Base-by-base conservation (phyloP, 2,797 vertebrate species). In the Lophotriccus pileatus region DNA sequence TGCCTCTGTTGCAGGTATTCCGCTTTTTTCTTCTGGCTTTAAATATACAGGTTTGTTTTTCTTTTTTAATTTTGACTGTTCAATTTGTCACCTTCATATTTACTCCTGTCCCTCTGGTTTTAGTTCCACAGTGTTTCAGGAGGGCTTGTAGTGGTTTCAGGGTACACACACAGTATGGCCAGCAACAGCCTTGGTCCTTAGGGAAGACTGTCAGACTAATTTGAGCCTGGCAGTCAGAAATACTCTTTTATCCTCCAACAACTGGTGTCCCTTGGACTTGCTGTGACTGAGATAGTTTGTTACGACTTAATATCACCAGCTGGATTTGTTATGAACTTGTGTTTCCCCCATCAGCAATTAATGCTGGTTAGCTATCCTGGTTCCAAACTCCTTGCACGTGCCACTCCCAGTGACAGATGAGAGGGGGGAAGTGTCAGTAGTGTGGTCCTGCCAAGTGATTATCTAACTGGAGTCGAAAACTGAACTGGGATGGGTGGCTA, bases 401-500 rank as follows among this genome's bases (percentile, higher is more conserved):
- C 53, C 32, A 32, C 41, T 82, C 16, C 39, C 30, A 3, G 13
- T 12, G 32, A 19, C 39, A 58, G 36, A 34, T 25, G 21, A 60
- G 24, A 32, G 22, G 39, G 12, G 19, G 9, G 32, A 87, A 58
- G 24, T 22, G 12, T 8, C 43, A 53, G 10, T 14, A 63, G 5
- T 13, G 41, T 34, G 19, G 19, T 75, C 24, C 11, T 7, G 4
- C 34, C 47, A n/a, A 24, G 0, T 8, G 8, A 7, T n/a, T 34
- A 7, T 50, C 36, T 23, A 44, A 30, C 23, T 37, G 59, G 32
- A 72, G 67, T 27, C 49, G 68, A 60, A 68, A 83, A 50, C n/a
- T 24, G 27, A 68, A 4, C 10, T 20, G 36, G 30, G 23, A 4
- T 43, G 30, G 4, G 10, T 21, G 6, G 21, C 20, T 1, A 2